phyloP scores from a whole-genome alignment of 2,888 invertebrate genomes.

The Vandiemenella viatica region DNA sequence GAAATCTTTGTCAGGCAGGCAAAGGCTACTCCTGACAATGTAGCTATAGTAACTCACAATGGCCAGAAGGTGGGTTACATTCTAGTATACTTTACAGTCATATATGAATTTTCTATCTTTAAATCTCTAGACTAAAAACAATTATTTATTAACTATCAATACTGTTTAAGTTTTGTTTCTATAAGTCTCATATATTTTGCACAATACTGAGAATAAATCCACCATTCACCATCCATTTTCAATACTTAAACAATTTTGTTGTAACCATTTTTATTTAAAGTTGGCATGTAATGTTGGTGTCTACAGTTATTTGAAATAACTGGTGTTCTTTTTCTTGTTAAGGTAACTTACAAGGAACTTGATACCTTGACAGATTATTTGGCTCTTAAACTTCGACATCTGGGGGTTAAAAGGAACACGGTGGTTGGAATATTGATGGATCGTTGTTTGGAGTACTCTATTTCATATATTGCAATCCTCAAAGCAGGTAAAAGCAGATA shows the following conservation, averaged over 20 bases:
- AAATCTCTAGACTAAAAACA: too few species aligned
- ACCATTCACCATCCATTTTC: too few species aligned
- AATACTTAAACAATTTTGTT: too few species aligned
- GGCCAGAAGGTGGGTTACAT: constrained; percentile 10
- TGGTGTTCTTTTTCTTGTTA: too few species aligned
- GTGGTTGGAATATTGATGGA: constrained; percentile 21
- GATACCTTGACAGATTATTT: constrained; percentile 13
- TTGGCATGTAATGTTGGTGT: too few species aligned
- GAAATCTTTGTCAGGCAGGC: constrained; percentile 20
- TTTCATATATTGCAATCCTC: constrained; percentile 19
- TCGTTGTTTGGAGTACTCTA: constrained; percentile 18
- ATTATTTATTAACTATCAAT: too few species aligned
- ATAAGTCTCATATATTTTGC: too few species aligned
- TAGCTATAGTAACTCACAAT: constrained; percentile 17
- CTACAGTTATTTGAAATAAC: too few species aligned
- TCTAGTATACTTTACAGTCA: not conserved
- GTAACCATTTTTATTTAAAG: too few species aligned
- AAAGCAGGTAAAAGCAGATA: constrained; percentile 22
- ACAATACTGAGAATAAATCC: too few species aligned
- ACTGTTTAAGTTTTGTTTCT: too few species aligned
- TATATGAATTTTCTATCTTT: too few species aligned
- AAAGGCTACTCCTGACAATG: constrained; percentile 15
- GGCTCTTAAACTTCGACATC: constrained; percentile 9
- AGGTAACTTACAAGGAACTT: constrained; percentile 19
- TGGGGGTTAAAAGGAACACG: constrained; percentile 17